Evolutionary conservation across 1,140 invertebrate genomes (phyloP).

Genomic region (Drosophila bocqueti): DNA sequence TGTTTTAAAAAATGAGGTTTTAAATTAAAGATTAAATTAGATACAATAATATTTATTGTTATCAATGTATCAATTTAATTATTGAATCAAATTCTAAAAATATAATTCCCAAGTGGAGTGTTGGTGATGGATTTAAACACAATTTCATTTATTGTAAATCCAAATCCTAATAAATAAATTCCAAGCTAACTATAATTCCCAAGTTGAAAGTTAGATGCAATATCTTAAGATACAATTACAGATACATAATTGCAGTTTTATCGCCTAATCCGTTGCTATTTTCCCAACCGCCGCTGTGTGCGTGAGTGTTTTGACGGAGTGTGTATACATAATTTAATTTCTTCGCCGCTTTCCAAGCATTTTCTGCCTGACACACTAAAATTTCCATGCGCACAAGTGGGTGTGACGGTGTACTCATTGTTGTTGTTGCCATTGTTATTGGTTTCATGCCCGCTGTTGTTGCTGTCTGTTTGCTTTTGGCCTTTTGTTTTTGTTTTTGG

Average conservation of each 20-base stretch:
- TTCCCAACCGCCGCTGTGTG: constrained; percentile 16
- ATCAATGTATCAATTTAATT: no score
- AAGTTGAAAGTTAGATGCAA: neutral
- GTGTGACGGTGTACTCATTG: constrained; percentile 33
- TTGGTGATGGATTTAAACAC: neutral
- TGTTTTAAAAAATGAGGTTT: neutral
- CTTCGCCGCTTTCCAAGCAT: constrained; percentile 58
- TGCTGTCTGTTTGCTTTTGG: constrained; percentile 27
- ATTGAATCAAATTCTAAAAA: neutral
- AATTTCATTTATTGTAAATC: neutral
- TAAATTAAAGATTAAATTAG: neutral
- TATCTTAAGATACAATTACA: neutral
- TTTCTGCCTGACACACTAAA: constrained; percentile 62
- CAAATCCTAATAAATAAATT: neutral
- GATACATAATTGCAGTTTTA: neutral
- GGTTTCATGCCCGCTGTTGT: constrained; percentile 12
- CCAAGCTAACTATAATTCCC: neutral
- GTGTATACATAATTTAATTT: constrained; percentile 59
- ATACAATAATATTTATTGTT: no score
- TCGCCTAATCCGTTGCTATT: constrained; percentile 3
- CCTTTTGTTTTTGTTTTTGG: constrained; percentile 16
- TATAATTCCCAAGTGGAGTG: neutral
- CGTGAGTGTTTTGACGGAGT: constrained; percentile 8
- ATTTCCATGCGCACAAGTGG: constrained; percentile 55
- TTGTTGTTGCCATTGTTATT: constrained; percentile 10